Percentiles rank a stretch among this genome's conserved stretches.
These are phyloP conservation scores for Cataglyphis cursor DNA, from an alignment of 2,888 invertebrate species.

Conservation along the genomic window DNA sequence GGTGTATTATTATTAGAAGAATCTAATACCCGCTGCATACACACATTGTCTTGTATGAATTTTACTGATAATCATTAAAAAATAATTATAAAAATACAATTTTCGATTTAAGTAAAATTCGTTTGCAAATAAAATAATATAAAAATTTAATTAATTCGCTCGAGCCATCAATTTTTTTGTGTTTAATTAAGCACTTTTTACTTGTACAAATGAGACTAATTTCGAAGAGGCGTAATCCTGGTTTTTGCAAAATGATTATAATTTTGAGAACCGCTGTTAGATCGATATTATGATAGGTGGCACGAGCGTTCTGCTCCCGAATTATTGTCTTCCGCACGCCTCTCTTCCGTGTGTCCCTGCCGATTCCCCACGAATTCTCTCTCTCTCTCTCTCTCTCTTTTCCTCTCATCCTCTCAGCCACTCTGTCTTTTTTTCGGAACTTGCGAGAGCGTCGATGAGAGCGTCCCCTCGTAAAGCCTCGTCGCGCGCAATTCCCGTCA, in stretches of 20 bases:
- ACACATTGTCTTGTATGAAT: not conserved
- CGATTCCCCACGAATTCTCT: not conserved
- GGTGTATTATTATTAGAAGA: not conserved
- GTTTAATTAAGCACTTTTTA: not conserved
- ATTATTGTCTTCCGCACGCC: conserved; percentile 63
- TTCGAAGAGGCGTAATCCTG: not conserved
- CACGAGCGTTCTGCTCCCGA: conserved; percentile 60
- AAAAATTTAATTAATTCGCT: not conserved
- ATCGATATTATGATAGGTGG: conserved; percentile 62
- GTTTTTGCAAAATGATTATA: conserved; percentile 8
- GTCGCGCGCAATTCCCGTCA: conserved; percentile 85
- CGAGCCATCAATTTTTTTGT: not conserved
- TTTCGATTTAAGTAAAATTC: not conserved
- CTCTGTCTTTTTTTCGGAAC: conserved; percentile 67
- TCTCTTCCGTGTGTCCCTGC: conserved; percentile 46
- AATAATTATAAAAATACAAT: not conserved
- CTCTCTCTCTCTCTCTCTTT: not conserved
- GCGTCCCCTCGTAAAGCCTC: conserved; percentile 81
- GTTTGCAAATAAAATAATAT: too few species aligned
- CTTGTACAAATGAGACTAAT: not conserved
- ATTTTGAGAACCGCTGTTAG: conserved; percentile 52
- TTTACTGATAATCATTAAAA: not conserved
- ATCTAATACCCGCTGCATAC: not conserved
- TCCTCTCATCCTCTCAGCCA: conserved; percentile 15
- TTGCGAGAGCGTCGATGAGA: conserved; percentile 67